Evolutionary conservation across 2,113 vertebrate genomes (phyloP).

Genomic region (Hydrolagus affinis): DNA sequence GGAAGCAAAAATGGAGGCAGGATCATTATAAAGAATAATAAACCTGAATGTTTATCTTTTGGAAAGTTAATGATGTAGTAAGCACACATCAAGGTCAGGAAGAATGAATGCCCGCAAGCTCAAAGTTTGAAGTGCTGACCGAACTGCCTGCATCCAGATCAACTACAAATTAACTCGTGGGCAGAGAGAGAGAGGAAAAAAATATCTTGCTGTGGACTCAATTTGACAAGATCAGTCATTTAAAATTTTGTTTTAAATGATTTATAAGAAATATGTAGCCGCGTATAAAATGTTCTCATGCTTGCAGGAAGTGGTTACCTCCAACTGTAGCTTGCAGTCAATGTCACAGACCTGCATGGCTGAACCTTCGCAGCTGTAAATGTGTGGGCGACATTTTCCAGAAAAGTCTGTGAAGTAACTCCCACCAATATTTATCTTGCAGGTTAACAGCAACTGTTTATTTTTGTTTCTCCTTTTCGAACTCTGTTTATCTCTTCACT

Average conservation of each 20-base stretch:
- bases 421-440: neutral
- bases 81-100: neutral
- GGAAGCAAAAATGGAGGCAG: neutral
- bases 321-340: too few relatives aligned
- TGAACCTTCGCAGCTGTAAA: neutral
- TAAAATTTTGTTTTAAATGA: neutral
- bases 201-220: neutral
- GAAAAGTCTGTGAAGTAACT: conserved; percentile 8
- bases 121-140: too few relatives aligned
- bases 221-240: neutral
- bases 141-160: too few relatives aligned
- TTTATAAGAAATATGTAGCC: neutral
- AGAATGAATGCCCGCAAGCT: too few relatives aligned
- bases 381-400: conserved; percentile 1
- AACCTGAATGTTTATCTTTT: neutral
- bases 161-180: too few relatives aligned
- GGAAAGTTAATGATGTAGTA: neutral
- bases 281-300: neutral
- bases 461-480: neutral
- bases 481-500: neutral
- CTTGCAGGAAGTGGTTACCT: neutral
- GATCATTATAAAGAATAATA: neutral
- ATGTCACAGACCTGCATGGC: neutral
- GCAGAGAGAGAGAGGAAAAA: neutral
- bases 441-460: neutral